Evolutionary conservation across 2,113 vertebrate species (phyloP).

Genomic region (Phodopus roborovskii): DNA sequence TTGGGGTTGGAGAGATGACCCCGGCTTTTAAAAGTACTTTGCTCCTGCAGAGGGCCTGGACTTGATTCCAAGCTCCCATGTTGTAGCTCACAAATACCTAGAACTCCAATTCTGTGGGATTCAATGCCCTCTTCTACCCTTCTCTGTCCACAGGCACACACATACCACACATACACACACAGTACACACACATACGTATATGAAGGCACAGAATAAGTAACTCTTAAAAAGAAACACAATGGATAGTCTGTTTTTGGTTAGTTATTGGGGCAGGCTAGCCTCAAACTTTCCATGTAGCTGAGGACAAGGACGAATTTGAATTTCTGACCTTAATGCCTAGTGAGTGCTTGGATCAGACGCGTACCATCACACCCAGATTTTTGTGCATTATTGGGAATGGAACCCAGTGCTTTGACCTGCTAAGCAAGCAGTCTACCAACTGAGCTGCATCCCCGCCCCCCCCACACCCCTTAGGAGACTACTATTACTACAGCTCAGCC

Average conservation of each 20-base stretch:
- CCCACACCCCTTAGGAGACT: background rate
- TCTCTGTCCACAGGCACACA: background rate
- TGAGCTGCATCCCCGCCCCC: background rate
- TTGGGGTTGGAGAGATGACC: background rate
- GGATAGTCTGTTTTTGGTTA: background rate
- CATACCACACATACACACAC: background rate
- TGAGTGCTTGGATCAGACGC: background rate
- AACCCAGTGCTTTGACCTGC: background rate
- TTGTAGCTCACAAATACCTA: background rate
- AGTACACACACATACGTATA: no score
- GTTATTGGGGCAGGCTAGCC: background rate
- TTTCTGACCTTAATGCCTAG: background rate
- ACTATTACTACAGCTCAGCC: slow-evolving; percentile 56
- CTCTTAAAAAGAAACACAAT: background rate
- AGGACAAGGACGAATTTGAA: background rate
- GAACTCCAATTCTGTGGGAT: background rate
- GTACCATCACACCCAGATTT: background rate
- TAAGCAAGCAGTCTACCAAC: background rate
- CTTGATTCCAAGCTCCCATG: background rate
- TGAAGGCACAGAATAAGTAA: background rate
- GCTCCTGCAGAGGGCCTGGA: background rate
- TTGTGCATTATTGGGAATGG: background rate
- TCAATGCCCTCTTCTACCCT: background rate
- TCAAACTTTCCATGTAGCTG: background rate
- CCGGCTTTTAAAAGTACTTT: background rate